Evolutionary conservation across 1,140 invertebrate species (phyloP), one percentile per base, ranked within the genome.

Genomic region (Acromyrmex heyeri): DNA sequence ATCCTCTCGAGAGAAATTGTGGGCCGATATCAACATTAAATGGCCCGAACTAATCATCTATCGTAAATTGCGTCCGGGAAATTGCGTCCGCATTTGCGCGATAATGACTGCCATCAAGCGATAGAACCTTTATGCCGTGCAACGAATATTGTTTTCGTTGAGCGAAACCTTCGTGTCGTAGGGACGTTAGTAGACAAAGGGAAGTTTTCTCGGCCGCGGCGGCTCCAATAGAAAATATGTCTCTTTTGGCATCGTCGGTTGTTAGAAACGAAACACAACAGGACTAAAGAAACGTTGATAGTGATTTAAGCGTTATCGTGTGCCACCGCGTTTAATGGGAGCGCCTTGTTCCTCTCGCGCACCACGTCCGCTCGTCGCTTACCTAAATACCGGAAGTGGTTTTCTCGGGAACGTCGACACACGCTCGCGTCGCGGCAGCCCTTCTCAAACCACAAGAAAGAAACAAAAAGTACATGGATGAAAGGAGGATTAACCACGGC

Each of bases 371-470:
- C 55, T 14, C 86, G 82, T 48, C 86, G 86, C 86, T 83, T 86
- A 90, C 89, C 88, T 92, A 92, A 93, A 92, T 92, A 92, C 90
- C 91, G 91, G 92, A 92, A 92, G 91, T 86, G 82, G 69, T 92
- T 92, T 86, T 69, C 88, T 91, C 5, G 69, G 85, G 79, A 89
- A 67, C 65, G 73, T 69, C 85, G 86, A 83, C 85, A 87, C 85
- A 87, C 86, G 78, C 82, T 88, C 75, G 27, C 62, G 55, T 34
- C 38, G 24, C 8, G 8, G 2, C 8, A 44, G 27, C 76, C 34
- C 75, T 86, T 77, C 61, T 76, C 82, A 82, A 90, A 89, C 72
- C 59, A 57, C 48, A 38, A 38, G n/a, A 57, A 57, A 30, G 65
- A 90, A 90, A 88, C 88, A 88, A 90, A 87, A 88, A 91, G 81